A percentile compares a stretch with the other conserved stretches of the same genome.
Conservation (phyloP, 2,797 vertebrate species). For the Coracias cyanogaster region DNA sequence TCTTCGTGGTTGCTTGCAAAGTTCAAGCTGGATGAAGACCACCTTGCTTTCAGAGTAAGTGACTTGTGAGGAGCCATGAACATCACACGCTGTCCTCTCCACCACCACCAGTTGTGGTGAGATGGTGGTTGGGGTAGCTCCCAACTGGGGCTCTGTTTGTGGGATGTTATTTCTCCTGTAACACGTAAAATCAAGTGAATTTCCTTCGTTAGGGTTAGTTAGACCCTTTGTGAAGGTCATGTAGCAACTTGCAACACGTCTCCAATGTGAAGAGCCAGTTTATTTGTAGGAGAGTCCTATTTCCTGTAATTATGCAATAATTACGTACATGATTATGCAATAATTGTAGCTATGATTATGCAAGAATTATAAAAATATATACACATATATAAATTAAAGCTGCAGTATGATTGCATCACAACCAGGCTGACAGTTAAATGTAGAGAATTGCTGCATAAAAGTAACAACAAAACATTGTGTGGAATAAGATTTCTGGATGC, state of each 20-base stretch:
- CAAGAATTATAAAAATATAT: background rate
- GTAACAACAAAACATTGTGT: background rate
- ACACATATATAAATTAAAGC: background rate
- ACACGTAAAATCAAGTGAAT: accelerated
- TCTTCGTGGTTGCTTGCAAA: accelerated
- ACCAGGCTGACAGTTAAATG: background rate
- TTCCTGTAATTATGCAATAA: background rate
- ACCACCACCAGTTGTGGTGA: accelerated
- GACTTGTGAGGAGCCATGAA: accelerated
- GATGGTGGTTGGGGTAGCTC: accelerated
- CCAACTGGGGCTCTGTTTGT: accelerated
- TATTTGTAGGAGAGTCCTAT: background rate
- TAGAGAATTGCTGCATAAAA: background rate
- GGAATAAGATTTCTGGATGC: background rate
- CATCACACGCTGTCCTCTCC: accelerated
- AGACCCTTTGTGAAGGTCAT: background rate
- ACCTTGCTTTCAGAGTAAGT: background rate
- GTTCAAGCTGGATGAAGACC: accelerated
- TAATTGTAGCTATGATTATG: background rate
- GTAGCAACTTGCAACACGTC: accelerated
- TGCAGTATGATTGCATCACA: background rate
- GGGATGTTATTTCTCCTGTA: background rate
- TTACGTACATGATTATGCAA: background rate
- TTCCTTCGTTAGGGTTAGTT: background rate
- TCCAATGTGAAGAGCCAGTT: background rate